Evolutionary conservation across 2,888 invertebrate genomes (phyloP), one percentile per base, ranked within the genome.

Genomic region (Drosophila basisetae): DNA sequence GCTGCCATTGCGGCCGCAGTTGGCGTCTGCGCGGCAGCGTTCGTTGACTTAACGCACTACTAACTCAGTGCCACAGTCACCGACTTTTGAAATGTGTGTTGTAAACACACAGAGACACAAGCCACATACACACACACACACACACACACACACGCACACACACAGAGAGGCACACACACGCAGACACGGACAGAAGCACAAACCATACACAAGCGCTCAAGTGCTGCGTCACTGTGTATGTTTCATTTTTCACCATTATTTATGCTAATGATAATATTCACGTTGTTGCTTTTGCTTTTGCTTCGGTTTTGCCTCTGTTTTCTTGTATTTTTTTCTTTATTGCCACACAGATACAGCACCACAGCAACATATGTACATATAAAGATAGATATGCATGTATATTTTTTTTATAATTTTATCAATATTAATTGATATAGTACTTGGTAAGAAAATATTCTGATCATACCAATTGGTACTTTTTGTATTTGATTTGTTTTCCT

Each of bases 31-130:
- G 89, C 89, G 89, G 67, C 88, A 69, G 91, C 91, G 91, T 88
- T 91, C 92, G 89, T 91, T 91, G 91, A 91, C 91, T 92, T 90
- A 90, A 90, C 91, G 92, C 90, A 91, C 92, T 92, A 92, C 92
- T 92, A 92, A 92, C 92, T 92, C 90, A 92, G 90, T 92, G 92
- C 91, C 92, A 92, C 90, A 92, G 91, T 92, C 92, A 92, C 92
- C 92, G 92, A 92, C 85, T 90, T 92, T 91, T 80, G 81, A 88
- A 87, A 82, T 86, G 83, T 84, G 86, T 84, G 84, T 84, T 84
- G 84, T 87, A 84, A 84, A 84, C 82, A 84, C 83, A 84, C 81
- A 82, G 30, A 58, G 58, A 41, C 41, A 58, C 58, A 31, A 41
- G 10, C 28, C 60, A 71, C 39, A 68, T 47, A 58, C 28, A 43